Evolutionary conservation across 2,113 vertebrate species (phyloP).

Genomic region (Ceyx margarethae): DNA sequence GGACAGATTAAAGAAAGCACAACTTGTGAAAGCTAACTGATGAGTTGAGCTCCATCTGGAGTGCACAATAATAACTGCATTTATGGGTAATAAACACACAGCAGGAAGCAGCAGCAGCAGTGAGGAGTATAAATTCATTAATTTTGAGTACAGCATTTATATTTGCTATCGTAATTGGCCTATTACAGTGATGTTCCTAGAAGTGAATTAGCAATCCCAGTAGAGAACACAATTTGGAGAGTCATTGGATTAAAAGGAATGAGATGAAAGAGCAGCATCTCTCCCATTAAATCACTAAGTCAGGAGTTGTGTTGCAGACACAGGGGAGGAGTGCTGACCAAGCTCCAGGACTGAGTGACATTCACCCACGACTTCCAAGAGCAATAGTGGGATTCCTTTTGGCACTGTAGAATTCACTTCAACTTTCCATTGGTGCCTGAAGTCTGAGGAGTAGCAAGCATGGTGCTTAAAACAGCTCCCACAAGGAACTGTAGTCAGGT

Average conservation of each 20-base stretch:
- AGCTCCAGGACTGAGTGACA: neutral
- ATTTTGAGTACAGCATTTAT: neutral
- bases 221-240: neutral
- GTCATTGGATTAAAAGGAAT: constrained; percentile 22
- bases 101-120: neutral
- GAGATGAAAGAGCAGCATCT: neutral
- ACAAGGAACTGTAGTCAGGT: neutral
- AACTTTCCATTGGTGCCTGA: neutral
- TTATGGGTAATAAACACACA: neutral
- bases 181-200: neutral
- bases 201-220: neutral
- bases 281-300: neutral
- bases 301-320: neutral
- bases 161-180: neutral
- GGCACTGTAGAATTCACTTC: neutral
- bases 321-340: neutral
- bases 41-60: neutral
- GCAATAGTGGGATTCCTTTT: neutral
- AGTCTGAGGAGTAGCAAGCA: neutral
- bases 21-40: neutral
- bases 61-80: neutral
- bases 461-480: neutral
- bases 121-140: neutral
- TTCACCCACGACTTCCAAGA: neutral
- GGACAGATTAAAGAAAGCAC: neutral